Evolutionary conservation across 2,797 vertebrate species (phyloP), one percentile per base, ranked within the genome.

Genomic region (Morelia viridis): DNA sequence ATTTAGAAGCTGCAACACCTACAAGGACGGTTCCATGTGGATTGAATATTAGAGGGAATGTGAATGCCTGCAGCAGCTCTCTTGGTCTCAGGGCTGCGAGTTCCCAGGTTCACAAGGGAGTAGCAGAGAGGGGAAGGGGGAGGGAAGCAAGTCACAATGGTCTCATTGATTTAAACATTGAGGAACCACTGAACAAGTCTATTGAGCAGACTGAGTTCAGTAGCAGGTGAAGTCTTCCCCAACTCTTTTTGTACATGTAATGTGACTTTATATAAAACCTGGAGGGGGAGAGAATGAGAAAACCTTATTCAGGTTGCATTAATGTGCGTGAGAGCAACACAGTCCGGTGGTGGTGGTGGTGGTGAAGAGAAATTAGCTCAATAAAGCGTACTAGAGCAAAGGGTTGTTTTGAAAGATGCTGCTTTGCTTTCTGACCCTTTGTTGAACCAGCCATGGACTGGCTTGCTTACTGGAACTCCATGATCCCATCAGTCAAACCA

Each of bases 351-450:
- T 61, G 89, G 61, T 80, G 61, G 41, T 9, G 13, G 22, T 5
- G 35, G 12, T 13, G 87, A 26, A 61, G 57, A 92, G 61, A 31
- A 87, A 83, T 86, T 53, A 5, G 65, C 46, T 56, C 56, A 87
- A 92, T 53, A 58, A 87, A 64, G 89, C 58, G 24, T 11, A 41
- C 53, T 87, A 35, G 68, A 68, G 58, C 62, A 71, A 90, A 90
- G 65, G 84, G 57, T 71, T 89, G 35, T 3, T 31, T 94, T 0
- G 0, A 94, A 93, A 91, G 57, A 93, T 88, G 87, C 93, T 91
- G 76, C 17, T 95, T 28, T 94, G 95, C 91, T 93, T 93, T 96
- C 95, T 96, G 94, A 95, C 96, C 95, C 95, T 97, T 96, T 96
- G 95, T 96, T 95, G 95, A 94, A 56, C 92, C 91, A 0, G 4